Evolutionary conservation across 2,888 invertebrate genomes (phyloP).

Genomic region (Campoplex nolae): DNA sequence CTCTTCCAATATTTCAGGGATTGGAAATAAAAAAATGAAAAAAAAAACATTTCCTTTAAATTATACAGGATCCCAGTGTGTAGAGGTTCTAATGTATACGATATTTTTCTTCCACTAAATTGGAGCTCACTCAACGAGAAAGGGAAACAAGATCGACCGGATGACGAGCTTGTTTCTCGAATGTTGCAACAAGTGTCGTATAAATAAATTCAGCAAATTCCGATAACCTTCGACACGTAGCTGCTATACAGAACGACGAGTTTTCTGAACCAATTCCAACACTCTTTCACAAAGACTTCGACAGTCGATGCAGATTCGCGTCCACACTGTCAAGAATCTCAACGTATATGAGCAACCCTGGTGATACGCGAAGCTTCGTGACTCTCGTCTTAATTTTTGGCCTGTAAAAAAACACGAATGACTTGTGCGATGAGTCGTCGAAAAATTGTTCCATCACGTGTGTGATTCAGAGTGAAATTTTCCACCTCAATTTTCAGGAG

Average conservation of each 20-base stretch:
- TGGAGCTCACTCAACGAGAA: not conserved
- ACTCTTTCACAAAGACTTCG: not conserved
- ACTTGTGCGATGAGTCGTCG: slow-evolving; percentile 9
- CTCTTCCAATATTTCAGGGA: not conserved
- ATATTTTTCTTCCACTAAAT: not conserved
- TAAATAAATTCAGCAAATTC: not conserved
- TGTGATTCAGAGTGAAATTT: slow-evolving; percentile 13
- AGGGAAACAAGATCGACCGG: not conserved
- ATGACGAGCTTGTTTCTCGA: not conserved
- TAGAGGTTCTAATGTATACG: not conserved
- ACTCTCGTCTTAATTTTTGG: slow-evolving; percentile 23
- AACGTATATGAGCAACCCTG: slow-evolving; percentile 5
- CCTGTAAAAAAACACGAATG: slow-evolving; percentile 40
- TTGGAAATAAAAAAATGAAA: not conserved
- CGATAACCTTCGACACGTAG: slow-evolving; percentile 46
- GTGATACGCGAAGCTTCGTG: not conserved
- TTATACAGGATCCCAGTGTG: not conserved
- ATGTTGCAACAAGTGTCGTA: not conserved
- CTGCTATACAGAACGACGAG: not conserved
- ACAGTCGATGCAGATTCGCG: not conserved
- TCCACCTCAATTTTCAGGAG: slow-evolving; percentile 25
- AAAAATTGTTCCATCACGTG: not conserved
- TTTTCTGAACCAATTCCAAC: not conserved
- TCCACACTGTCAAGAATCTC: not conserved
- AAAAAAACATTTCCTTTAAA: not conserved